Conservation (phyloP, 2,888 invertebrate species). For the Ashinkailepas kermadecensis region DNA sequence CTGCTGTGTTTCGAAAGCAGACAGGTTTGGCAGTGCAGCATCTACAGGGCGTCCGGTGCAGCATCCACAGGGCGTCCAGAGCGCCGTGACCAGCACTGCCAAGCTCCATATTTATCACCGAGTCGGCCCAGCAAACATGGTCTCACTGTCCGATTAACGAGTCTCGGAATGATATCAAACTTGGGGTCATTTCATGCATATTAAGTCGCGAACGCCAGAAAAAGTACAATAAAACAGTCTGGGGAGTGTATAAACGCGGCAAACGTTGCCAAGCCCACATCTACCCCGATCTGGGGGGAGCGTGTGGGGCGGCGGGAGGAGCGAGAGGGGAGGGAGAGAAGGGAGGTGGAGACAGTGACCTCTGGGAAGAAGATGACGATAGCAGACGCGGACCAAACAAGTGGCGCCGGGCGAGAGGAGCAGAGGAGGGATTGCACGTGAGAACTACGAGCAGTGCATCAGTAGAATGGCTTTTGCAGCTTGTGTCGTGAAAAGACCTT, state of each 20-base stretch:
- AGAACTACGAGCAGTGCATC: too few species aligned
- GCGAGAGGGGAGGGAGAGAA: neutral
- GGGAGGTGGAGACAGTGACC: slow-evolving; percentile 5
- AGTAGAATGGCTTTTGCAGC: too few species aligned
- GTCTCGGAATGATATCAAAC: slow-evolving; percentile 10
- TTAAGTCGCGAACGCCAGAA: slow-evolving; percentile 17
- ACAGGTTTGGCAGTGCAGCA: too few species aligned
- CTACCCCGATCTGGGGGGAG: neutral
- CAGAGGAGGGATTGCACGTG: too few species aligned
- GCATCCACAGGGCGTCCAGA: too few species aligned
- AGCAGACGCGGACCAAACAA: neutral
- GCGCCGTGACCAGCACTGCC: too few species aligned
- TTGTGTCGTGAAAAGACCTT: too few species aligned
- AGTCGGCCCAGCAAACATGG: too few species aligned
- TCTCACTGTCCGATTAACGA: neutral
- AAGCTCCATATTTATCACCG: too few species aligned
- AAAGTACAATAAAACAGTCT: slow-evolving; percentile 4
- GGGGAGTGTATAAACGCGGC: slow-evolving; percentile 15
- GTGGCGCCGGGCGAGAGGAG: too few species aligned
- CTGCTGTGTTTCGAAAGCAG: too few species aligned
- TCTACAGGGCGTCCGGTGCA: too few species aligned
- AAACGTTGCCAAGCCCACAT: neutral
- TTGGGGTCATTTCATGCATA: slow-evolving; percentile 21
- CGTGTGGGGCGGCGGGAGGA: neutral
- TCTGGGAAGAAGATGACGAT: neutral